Evolutionary conservation across 2,888 invertebrate species (phyloP).

Genomic region (Drosophila vallismaia): DNA sequence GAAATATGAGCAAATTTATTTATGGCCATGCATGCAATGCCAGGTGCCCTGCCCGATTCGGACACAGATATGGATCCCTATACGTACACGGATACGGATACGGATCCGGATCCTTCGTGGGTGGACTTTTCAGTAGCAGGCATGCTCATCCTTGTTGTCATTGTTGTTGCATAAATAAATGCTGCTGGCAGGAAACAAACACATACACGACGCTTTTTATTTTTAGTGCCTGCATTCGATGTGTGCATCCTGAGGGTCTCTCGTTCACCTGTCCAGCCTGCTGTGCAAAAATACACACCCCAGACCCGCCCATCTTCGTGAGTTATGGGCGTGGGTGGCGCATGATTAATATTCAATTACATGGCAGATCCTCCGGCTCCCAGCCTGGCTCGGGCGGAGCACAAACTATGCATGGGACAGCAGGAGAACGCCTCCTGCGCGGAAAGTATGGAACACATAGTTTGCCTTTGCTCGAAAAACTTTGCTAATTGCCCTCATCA

Average conservation of each 20-base stretch:
- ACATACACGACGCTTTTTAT: conserved; percentile 28
- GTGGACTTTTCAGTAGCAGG: conserved; percentile 12
- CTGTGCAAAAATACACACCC: conserved; percentile 41
- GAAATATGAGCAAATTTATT: conserved; percentile 76
- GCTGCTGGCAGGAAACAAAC: conserved; percentile 34
- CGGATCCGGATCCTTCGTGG: conserved; percentile 11
- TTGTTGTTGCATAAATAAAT: conserved; percentile 63
- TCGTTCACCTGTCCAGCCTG: conserved; percentile 34
- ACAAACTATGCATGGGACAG: conserved; percentile 39
- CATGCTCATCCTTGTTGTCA: conserved; percentile 34
- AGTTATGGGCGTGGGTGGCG: conserved; percentile 66
- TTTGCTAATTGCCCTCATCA: conserved; percentile 70
- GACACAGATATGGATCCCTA: not conserved
- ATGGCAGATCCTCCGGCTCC: conserved; percentile 47
- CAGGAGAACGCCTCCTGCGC: conserved; percentile 10
- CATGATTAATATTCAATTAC: conserved; percentile 78
- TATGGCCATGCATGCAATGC: conserved; percentile 55
- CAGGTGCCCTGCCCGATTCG: conserved; percentile 20
- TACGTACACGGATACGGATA: conserved; percentile 4
- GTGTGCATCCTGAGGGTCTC: conserved; percentile 22
- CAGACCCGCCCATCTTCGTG: conserved; percentile 35
- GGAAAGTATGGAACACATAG: conserved; percentile 44
- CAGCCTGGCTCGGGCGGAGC: not conserved
- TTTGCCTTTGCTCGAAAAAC: conserved; percentile 55
- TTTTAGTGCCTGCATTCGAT: conserved; percentile 45